Base-by-base conservation (phyloP, 2,113 vertebrate species). In the Fregata magnificens region DNA sequence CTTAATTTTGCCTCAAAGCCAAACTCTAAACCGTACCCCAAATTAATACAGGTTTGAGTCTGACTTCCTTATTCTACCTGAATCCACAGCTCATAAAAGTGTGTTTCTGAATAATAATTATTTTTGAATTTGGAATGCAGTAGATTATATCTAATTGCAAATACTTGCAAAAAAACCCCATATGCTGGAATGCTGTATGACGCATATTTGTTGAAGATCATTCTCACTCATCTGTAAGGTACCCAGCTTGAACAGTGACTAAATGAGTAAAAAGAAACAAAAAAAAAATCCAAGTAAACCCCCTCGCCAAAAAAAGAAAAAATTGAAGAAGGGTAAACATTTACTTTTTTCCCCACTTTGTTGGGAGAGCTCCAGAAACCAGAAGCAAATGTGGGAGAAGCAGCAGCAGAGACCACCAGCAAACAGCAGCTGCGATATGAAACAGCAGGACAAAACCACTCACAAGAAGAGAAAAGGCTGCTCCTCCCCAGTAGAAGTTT, bases 391-490 rank as follows among this genome's bases (percentile, higher is more conserved):
- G 25, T 78, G 20, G 28, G 19, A 70, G 45, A 84, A 91, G 24
- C 5, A 69, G 19, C 40, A 62, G 65, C 29, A 59, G 49, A 94
- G 92, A 97, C 93, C 96, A 96, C 96, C 93, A 94, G 96, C 36
- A 90, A 97, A 82, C 72, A 93, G 50, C 92, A 98, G 92, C 82
- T 96, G 84, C 22, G 17, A 81, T 63, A 66, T 42, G 67, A 97
- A 97, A 95, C 84, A 92, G 85, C 78, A 96, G 93, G 95, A 91
- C 62, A 69, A 83, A 88, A 82, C 18, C 32, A 21, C 53, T 96
- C 78, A 38, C 16, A 56, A 82, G 76, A 93, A 91, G 42, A 67
- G 77, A 91, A 86, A 59, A 38, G 24, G 31, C 25, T 72, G 20
- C 29, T 78, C 10, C 28, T 90, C 32, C 20, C n/a, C 47, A 63